These are phyloP conservation scores for Andrena camellia DNA, from an alignment of 2,888 invertebrate genomes.

Conservation along the genomic window DNA sequence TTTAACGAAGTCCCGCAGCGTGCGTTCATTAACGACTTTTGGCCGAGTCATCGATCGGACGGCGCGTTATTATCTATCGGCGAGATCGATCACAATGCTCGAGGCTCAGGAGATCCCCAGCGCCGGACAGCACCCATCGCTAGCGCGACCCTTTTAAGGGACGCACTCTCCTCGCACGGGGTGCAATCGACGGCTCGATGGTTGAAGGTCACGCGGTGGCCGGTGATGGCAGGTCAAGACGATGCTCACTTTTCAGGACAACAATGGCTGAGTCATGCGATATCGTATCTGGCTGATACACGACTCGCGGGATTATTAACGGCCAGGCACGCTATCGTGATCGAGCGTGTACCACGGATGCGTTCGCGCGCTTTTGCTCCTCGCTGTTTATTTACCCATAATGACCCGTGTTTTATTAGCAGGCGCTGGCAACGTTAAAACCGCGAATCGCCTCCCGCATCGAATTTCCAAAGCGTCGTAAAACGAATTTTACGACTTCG, in stretches of 20 bases:
- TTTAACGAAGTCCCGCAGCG: conserved; percentile 61
- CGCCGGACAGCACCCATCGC: conserved; percentile 37
- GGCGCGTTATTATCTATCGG: conserved; percentile 48
- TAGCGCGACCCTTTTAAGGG: conserved; percentile 37
- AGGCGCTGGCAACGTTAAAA: not conserved
- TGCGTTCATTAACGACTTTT: conserved; percentile 54
- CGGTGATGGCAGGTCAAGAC: conserved; percentile 54
- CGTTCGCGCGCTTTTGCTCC: conserved; percentile 12
- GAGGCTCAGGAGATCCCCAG: conserved; percentile 21
- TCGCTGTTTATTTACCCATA: conserved; percentile 33
- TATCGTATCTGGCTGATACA: conserved; percentile 63
- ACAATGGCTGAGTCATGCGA: conserved; percentile 72
- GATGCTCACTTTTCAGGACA: conserved; percentile 64
- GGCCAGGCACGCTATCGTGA: conserved; percentile 55
- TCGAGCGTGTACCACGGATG: conserved; percentile 32
- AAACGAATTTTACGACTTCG: not conserved
- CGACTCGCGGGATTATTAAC: conserved; percentile 54
- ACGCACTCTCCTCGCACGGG: conserved; percentile 19
- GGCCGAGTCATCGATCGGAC: conserved; percentile 54
- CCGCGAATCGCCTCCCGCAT: not conserved
- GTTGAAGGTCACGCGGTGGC: conserved; percentile 57
- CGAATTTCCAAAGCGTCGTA: not conserved
- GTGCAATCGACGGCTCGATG: conserved; percentile 30
- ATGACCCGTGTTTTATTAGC: conserved; percentile 13
- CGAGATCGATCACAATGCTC: conserved; percentile 42